A percentile compares a stretch with the other conserved stretches of the same genome.
These are phyloP conservation scores for Suncus etruscus DNA, from an alignment of 2,113 vertebrate genomes.

Conservation along the genomic window DNA sequence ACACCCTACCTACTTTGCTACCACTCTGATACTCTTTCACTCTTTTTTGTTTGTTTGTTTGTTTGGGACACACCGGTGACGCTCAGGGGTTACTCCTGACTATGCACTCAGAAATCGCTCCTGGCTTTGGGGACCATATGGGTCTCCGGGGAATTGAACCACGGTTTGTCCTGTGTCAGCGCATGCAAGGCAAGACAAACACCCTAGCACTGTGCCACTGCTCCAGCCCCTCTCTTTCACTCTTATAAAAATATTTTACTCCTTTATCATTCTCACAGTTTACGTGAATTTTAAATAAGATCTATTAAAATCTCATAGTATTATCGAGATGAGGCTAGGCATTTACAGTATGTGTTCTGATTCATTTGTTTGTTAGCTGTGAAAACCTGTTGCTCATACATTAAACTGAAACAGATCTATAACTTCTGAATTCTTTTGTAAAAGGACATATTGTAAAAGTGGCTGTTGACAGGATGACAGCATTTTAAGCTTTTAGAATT, in stretches of 20 bases:
- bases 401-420: conserved; percentile 67
- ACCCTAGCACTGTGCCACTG: no score
- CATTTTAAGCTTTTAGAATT: conserved; percentile 69
- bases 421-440: conserved; percentile 63
- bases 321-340: conserved; percentile 23
- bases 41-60: no score
- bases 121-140: no score
- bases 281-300: conserved; percentile 3
- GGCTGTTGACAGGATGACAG: conserved; percentile 69
- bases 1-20: no score
- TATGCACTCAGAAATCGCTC: no score
- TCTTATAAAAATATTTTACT: conserved; percentile 17
- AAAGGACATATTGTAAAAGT: conserved; percentile 58
- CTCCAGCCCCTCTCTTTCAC: background rate
- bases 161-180: no score
- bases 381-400: conserved; percentile 65
- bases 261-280: conserved; percentile 57
- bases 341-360: conserved; percentile 36
- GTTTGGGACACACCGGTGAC: no score
- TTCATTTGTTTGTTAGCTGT: conserved; percentile 67
- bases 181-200: no score
- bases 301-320: conserved; percentile 38
- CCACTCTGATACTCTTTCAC: no score
- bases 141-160: no score
- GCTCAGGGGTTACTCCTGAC: no score